These are phyloP conservation scores for Lasioglossum morio DNA, from an alignment of 2,888 invertebrate species.

Conservation along the genomic window DNA sequence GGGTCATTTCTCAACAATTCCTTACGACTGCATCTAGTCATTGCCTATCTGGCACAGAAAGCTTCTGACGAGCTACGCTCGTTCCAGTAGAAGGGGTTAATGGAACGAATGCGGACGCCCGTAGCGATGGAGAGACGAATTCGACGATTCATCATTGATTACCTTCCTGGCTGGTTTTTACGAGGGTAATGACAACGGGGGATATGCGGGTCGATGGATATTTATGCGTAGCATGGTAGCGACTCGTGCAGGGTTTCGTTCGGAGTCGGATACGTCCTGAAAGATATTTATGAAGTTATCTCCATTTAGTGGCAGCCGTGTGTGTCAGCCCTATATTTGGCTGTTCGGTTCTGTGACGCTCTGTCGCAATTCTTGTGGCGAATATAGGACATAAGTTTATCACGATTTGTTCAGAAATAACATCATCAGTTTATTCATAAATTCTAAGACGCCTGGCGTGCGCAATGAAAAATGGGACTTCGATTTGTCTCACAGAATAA, in stretches of 20 bases:
- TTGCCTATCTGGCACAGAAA: neutral
- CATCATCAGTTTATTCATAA: neutral
- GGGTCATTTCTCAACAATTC: neutral
- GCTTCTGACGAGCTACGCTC: neutral
- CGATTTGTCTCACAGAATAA: too few species aligned
- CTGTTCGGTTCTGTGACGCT: neutral
- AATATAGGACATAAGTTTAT: neutral
- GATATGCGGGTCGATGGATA: neutral
- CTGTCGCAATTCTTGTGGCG: neutral
- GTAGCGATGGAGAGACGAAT: conserved; percentile 14
- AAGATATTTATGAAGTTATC: conserved; percentile 4
- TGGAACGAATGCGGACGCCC: conserved; percentile 10
- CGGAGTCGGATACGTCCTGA: neutral
- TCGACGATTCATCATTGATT: conserved; percentile 23
- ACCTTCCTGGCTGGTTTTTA: neutral
- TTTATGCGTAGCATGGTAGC: neutral
- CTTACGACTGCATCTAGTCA: neutral
- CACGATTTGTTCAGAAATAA: too few species aligned
- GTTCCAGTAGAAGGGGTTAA: conserved; percentile 4
- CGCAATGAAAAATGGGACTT: too few species aligned
- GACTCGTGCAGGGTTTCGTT: neutral
- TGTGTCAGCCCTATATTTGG: neutral
- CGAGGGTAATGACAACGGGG: conserved; percentile 11
- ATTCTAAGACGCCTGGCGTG: neutral
- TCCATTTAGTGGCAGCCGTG: neutral